Evolutionary conservation across 1,140 invertebrate genomes (phyloP).

Genomic region (Cylas formicarius): DNA sequence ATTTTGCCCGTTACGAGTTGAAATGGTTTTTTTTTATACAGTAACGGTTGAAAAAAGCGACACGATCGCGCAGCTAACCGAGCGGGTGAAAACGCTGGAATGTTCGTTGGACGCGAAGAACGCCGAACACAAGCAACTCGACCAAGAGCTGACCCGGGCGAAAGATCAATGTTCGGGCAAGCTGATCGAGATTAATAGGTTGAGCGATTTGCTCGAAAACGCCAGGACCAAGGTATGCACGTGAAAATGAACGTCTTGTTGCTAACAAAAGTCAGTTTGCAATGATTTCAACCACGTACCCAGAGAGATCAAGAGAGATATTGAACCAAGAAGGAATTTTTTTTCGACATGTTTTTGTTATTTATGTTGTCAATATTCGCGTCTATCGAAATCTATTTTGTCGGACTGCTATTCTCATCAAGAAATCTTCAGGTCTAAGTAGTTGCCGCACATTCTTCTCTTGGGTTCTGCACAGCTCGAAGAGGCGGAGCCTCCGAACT

Average conservation of each 20-base stretch:
- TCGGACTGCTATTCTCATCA: too few relatives aligned
- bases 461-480: too few relatives aligned
- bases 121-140: slow-evolving; percentile 63
- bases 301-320: too few relatives aligned
- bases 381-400: too few relatives aligned
- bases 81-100: slow-evolving; percentile 61
- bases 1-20: too few relatives aligned
- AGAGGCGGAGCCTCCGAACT: too few relatives aligned
- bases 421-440: too few relatives aligned
- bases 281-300: too few relatives aligned
- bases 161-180: slow-evolving; percentile 58
- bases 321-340: too few relatives aligned
- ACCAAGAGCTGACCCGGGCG: slow-evolving; percentile 61
- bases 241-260: not conserved
- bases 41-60: slow-evolving; percentile 33
- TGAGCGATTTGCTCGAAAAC: slow-evolving; percentile 71
- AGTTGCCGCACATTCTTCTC: too few relatives aligned
- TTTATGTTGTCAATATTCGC: too few relatives aligned
- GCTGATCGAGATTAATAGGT: slow-evolving; percentile 67
- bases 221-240: slow-evolving; percentile 60
- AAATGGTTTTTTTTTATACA: slow-evolving; percentile 19
- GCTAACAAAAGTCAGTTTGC: not conserved
- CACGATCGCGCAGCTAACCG: slow-evolving; percentile 58
- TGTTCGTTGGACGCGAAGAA: slow-evolving; percentile 61
- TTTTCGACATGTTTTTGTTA: too few relatives aligned